These are phyloP conservation scores for Cheumatopsyche charites DNA, from an alignment of 1,140 invertebrate genomes.

Conservation along the genomic window DNA sequence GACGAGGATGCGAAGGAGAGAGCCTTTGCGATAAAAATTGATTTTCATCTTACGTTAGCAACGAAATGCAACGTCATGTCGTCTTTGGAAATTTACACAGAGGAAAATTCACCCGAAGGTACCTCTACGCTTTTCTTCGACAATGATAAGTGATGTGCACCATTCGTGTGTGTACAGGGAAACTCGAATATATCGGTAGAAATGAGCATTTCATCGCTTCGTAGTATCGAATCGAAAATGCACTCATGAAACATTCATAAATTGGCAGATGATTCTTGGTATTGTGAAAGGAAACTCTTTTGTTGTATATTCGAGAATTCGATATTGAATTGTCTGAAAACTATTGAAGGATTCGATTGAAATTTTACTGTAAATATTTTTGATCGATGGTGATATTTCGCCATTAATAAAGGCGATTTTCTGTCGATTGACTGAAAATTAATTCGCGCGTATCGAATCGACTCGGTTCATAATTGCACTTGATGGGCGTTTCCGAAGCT, in stretches of 20 bases:
- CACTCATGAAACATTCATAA: too few relatives aligned
- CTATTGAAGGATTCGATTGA: too few relatives aligned
- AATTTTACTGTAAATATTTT: too few relatives aligned
- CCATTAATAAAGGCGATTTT: not conserved
- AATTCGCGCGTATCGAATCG: not conserved
- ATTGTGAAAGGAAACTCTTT: too few relatives aligned
- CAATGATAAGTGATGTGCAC: conserved; percentile 1
- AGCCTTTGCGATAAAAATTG: conserved; percentile 5
- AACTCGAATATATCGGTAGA: not conserved
- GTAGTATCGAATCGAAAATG: not conserved
- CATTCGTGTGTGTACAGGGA: too few relatives aligned
- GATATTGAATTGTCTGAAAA: too few relatives aligned
- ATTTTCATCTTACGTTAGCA: not conserved
- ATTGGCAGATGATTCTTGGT: too few relatives aligned
- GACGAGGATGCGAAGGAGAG: too few relatives aligned
- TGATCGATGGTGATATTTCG: too few relatives aligned
- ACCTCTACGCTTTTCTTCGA: not conserved
- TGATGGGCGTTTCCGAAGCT: not conserved
- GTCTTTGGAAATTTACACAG: not conserved
- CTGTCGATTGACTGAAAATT: not conserved
- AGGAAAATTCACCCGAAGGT: not conserved
- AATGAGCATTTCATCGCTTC: not conserved
- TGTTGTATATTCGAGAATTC: too few relatives aligned
- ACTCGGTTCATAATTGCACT: conserved; percentile 4
- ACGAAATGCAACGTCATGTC: conserved; percentile 14